These are phyloP conservation scores for Nannospalax galili DNA, from an alignment of 2,113 vertebrate species.

Conservation along the genomic window DNA sequence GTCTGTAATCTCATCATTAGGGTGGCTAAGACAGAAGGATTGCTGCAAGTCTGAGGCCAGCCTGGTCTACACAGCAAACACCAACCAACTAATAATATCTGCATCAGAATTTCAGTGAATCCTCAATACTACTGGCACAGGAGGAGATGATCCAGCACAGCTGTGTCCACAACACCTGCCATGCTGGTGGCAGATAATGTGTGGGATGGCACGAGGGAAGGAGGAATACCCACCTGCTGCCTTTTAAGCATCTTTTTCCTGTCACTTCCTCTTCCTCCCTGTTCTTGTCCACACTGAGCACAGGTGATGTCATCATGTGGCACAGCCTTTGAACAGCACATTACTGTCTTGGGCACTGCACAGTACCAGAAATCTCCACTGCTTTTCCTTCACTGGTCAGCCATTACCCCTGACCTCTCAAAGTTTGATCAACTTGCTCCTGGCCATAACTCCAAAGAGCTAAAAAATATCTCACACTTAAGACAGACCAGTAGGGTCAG, in stretches of 20 bases:
- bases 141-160: neutral
- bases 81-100: too few species aligned
- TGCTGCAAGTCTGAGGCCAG: neutral
- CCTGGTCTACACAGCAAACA: neutral
- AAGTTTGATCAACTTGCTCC: neutral
- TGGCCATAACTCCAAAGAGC: neutral
- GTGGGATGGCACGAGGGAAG: neutral
- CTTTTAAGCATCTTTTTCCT: neutral
- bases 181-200: rapidly evolving
- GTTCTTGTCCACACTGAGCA: rapidly evolving
- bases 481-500: neutral
- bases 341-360: neutral
- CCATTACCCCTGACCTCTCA: neutral
- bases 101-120: too few species aligned
- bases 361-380: rapidly evolving
- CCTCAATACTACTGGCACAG: rapidly evolving
- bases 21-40: too few species aligned
- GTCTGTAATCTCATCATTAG: too few species aligned
- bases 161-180: neutral
- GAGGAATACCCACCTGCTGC: too few species aligned
- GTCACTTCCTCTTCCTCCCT: rapidly evolving
- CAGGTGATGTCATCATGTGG: neutral
- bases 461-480: neutral
- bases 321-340: neutral
- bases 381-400: neutral